These are phyloP conservation scores for Trididemnum nubilum DNA, from an alignment of 23 tunicate genomes.

Conservation along the genomic window DNA sequence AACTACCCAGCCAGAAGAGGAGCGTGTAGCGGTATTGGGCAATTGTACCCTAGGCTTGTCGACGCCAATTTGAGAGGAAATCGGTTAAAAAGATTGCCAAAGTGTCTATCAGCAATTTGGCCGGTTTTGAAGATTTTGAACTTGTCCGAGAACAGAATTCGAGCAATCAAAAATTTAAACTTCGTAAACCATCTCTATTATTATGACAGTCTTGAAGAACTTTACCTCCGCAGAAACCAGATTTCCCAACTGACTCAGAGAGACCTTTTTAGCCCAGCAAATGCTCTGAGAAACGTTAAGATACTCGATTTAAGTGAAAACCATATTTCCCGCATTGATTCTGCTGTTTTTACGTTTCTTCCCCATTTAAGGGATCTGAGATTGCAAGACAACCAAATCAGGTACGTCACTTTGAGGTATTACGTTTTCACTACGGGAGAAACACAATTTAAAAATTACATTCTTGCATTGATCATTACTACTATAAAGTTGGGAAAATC, in stretches of 20 bases:
- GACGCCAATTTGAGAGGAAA: slow-evolving; percentile 67
- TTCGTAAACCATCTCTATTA: slow-evolving; percentile 27
- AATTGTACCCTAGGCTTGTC: slow-evolving; percentile 44
- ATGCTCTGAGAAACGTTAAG: slow-evolving; percentile 35
- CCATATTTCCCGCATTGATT: slow-evolving; percentile 37
- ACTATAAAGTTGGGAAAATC: no score
- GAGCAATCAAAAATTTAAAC: slow-evolving; percentile 44
- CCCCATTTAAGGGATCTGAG: slow-evolving; percentile 41
- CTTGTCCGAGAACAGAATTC: slow-evolving; percentile 50
- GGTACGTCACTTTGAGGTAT: slow-evolving; percentile 48
- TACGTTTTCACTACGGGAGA: no score
- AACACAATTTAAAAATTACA: not conserved
- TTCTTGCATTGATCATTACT: no score
- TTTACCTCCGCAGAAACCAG: slow-evolving; percentile 45
- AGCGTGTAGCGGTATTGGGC: slow-evolving; percentile 26
- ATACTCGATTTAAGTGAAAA: slow-evolving; percentile 58
- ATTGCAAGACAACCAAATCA: slow-evolving; percentile 49
- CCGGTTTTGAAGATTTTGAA: slow-evolving; percentile 58
- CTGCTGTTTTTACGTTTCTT: slow-evolving; percentile 58
- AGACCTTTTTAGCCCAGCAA: slow-evolving; percentile 52
- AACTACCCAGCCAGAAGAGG: not conserved
- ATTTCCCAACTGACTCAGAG: slow-evolving; percentile 19
- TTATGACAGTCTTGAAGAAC: slow-evolving; percentile 54
- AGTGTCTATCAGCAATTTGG: slow-evolving; percentile 58
- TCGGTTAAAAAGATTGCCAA: slow-evolving; percentile 48